These are phyloP conservation scores for Dolichotis patagonum DNA, from an alignment of 2,113 vertebrate genomes.

Conservation along the genomic window DNA sequence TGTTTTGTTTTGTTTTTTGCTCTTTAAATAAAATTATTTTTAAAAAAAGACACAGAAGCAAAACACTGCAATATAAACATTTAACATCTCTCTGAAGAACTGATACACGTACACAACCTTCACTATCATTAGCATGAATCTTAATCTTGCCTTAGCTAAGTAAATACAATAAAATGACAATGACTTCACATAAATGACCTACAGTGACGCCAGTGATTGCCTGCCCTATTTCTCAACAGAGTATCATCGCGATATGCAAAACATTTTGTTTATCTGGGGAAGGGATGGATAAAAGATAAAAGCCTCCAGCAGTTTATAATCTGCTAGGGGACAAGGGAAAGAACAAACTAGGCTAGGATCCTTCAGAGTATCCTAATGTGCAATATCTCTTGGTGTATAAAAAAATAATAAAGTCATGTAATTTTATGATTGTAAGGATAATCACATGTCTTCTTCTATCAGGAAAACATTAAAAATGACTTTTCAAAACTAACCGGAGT, in stretches of 20 bases:
- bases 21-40: no score
- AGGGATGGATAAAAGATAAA: neutral
- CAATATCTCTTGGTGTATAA: neutral
- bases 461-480: conserved; percentile 12
- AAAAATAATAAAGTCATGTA: conserved; percentile 39
- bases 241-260: neutral
- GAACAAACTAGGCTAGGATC: conserved; percentile 20
- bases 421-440: neutral
- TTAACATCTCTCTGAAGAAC: conserved; percentile 7
- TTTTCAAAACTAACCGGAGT: conserved; percentile 42
- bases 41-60: no score
- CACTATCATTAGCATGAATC: neutral
- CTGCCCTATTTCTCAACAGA: neutral
- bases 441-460: neutral
- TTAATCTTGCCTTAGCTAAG: conserved; percentile 55
- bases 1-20: no score
- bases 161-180: conserved; percentile 39
- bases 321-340: neutral
- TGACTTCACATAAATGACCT: neutral
- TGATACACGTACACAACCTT: neutral
- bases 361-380: neutral
- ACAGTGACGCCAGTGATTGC: neutral
- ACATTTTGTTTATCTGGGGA: conserved; percentile 41
- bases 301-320: conserved; percentile 38
- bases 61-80: neutral